Percentiles rank a stretch among this genome's conserved stretches.
Conservation (phyloP, 2,797 vertebrate genomes). For the Eulemur rubriventer region DNA sequence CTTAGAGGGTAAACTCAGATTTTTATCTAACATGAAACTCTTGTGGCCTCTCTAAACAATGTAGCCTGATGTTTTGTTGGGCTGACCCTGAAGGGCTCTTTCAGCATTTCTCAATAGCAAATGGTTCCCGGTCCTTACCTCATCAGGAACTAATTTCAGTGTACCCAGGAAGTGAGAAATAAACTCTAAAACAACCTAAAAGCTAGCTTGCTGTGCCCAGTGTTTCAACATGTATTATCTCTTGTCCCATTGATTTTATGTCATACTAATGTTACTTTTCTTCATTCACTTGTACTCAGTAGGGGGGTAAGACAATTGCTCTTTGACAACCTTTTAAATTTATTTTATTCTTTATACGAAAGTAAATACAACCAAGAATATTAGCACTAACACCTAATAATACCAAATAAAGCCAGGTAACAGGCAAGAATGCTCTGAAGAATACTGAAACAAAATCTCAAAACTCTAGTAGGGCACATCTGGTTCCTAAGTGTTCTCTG, state of each 20-base stretch:
- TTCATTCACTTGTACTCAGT: background rate
- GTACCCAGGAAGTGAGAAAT: background rate
- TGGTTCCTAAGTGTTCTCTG: background rate
- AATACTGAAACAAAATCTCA: background rate
- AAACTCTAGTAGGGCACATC: background rate
- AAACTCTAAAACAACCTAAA: background rate
- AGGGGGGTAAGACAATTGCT: background rate
- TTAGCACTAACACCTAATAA: background rate
- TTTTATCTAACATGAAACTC: constrained; percentile 38
- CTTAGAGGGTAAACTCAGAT: constrained; percentile 19
- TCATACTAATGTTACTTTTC: background rate
- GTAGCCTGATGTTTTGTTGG: background rate
- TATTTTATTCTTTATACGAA: constrained; percentile 5
- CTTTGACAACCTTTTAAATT: background rate
- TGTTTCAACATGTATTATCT: background rate
- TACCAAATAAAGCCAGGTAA: background rate
- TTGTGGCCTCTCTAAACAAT: background rate
- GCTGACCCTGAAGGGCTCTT: background rate
- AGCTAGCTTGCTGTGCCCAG: background rate
- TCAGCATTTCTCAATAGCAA: background rate
- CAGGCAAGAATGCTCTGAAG: background rate
- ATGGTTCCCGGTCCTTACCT: background rate
- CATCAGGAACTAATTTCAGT: background rate
- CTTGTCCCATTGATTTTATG: background rate
- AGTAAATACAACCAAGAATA: background rate